These are phyloP conservation scores for Stegostoma tigrinum DNA, from an alignment of 2,113 vertebrate species.

Conservation along the genomic window DNA sequence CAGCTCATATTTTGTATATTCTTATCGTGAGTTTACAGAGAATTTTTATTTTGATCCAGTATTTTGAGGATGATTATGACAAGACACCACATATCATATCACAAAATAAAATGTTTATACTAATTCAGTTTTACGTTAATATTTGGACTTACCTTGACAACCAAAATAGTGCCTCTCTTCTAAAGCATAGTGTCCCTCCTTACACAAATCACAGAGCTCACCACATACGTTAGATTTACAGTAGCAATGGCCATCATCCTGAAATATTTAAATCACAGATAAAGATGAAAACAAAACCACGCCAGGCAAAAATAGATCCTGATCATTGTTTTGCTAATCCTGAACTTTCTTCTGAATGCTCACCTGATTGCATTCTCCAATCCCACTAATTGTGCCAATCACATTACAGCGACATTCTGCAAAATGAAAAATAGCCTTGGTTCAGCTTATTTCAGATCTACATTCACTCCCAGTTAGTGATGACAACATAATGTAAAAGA, in stretches of 20 bases:
- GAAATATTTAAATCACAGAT: conserved; percentile 21
- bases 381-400: conserved; percentile 75
- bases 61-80: background rate
- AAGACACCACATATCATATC: background rate
- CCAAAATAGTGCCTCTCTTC: conserved; percentile 79
- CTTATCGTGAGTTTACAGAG: background rate
- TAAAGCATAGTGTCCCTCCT: conserved; percentile 72
- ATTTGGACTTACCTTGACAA: conserved; percentile 67
- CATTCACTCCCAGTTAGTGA: background rate
- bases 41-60: background rate
- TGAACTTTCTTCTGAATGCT: conserved; percentile 38
- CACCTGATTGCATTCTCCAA: conserved; percentile 82
- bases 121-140: background rate
- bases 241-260: conserved; percentile 74
- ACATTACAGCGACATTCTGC: conserved; percentile 78
- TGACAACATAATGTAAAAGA: background rate
- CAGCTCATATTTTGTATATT: too few species aligned
- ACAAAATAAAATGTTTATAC: background rate
- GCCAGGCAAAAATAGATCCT: background rate
- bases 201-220: conserved; percentile 66
- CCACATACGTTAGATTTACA: conserved; percentile 75
- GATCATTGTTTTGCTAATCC: too few species aligned
- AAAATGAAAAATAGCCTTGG: background rate
- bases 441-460: background rate
- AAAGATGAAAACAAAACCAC: background rate